Conservation (phyloP, 2,797 vertebrate genomes). For the Synaphobranchus kaupii region DNA sequence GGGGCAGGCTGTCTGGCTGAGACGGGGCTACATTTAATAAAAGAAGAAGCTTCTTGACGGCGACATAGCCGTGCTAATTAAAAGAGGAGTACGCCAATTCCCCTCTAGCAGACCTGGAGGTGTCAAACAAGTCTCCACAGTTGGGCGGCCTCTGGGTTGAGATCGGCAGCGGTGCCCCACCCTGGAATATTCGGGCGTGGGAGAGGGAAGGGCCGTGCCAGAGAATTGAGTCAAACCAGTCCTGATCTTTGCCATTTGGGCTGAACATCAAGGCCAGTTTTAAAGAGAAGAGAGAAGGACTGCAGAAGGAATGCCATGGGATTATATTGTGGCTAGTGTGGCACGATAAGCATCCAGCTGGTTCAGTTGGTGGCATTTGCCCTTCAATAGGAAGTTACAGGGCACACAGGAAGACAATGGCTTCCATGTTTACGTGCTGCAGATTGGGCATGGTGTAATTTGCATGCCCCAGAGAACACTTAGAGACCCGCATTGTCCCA, state of each 20-base stretch:
- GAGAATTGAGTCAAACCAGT: constrained; percentile 33
- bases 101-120: constrained; percentile 33
- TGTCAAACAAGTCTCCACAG: constrained; percentile 17
- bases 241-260: constrained; percentile 25
- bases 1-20: neutral
- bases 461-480: constrained; percentile 25
- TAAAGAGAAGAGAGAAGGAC: neutral
- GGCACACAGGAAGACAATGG: constrained; percentile 28
- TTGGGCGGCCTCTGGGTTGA: constrained; percentile 19
- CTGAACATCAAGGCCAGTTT: constrained; percentile 18
- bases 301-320: neutral
- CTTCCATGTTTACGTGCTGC: constrained; percentile 11
- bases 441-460: constrained; percentile 28
- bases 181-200: constrained; percentile 29
- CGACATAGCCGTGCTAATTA: neutral
- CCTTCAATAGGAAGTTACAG: constrained; percentile 21
- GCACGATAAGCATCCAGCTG: neutral
- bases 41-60: neutral
- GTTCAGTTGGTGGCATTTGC: constrained; percentile 7
- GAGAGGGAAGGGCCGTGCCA: constrained; percentile 32
- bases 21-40: neutral
- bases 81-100: neutral
- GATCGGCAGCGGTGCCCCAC: constrained; percentile 33
- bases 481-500: constrained; percentile 28
- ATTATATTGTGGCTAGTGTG: neutral